Base-by-base conservation (phyloP, 1,140 invertebrate genomes). In the Aricia agestis region DNA sequence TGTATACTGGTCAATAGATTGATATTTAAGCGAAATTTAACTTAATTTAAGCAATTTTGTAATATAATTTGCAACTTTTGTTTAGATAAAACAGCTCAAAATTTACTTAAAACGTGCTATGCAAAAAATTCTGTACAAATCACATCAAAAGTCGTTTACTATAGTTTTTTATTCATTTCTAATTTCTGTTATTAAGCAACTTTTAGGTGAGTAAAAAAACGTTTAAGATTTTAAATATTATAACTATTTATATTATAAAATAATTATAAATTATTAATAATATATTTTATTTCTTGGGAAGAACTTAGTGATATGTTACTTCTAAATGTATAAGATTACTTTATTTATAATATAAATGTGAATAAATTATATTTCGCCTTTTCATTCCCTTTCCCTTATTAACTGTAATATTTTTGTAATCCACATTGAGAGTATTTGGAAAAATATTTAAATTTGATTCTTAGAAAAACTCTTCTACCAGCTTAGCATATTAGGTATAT, bases 321-420 rank as follows among this genome's bases (percentile, higher is more conserved):
- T 52, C 45, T 52, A 52, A 52, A 52, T 52, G 45, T 52, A 52
- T 52, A 52, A 52, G 45, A 52, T 52, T 52, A 52, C 7, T 52
- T 52, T 52, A 52, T 52, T 52, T 15, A 52, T 52, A 52, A 52
- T 52, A 52, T 52, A 52, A 52, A 52, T 52, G 45, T 52, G 11
- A 52, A 52, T 52, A 15, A 52, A 52, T 13, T 13, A 52, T 13
- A 52, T 52, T 36, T 36, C 36, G 45, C 11, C 11, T 11, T 52
- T 52, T 52, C 45, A 36, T 52, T 52, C 45, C 45, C 45, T 52
- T 52, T 13, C 9, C 45, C 45, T 13, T 1, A 15, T 52, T 52
- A 13, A 13, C 45, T 52, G 13, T 1, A 15, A 52, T 52, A 13
- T 36, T 36, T 36, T 36, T 36, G 36, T 36, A 25, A 25, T 3